A percentile compares a stretch with the other conserved stretches of the same genome.
Evolutionary conservation across 2,113 vertebrate genomes (phyloP).

Genomic region (Corvus moneduloides): DNA sequence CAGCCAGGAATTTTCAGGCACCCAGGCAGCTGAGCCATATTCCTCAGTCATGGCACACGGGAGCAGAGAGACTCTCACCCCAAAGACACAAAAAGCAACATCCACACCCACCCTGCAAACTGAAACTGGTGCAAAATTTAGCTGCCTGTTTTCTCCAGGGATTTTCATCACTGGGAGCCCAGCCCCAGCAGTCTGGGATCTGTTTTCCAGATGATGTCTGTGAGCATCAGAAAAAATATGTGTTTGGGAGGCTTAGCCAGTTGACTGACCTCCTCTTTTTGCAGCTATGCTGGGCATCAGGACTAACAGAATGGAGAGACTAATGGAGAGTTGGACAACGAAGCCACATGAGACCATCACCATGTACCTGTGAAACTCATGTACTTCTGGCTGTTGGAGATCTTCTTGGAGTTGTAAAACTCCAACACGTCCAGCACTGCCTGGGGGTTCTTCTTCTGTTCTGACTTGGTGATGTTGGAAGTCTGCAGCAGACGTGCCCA

Average conservation of each 20-base stretch:
- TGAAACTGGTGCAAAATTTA: not conserved
- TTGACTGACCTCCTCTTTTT: not conserved
- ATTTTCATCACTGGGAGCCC: not conserved
- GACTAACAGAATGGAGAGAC: not conserved
- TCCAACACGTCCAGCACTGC: slow-evolving; percentile 93
- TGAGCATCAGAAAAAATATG: not conserved
- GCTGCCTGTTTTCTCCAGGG: not conserved
- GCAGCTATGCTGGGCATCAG: not conserved
- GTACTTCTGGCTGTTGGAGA: slow-evolving; percentile 94
- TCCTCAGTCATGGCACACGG: not conserved
- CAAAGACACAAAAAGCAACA: not conserved
- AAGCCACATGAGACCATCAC: rapidly evolving
- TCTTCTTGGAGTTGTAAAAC: slow-evolving; percentile 97
- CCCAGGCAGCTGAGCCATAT: rapidly evolving
- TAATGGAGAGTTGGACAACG: rapidly evolving
- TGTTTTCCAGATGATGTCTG: not conserved
- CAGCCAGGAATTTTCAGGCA: not conserved
- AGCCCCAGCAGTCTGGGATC: not conserved
- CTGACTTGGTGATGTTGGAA: slow-evolving; percentile 95
- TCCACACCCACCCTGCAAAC: not conserved
- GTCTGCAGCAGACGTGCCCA: slow-evolving; percentile 95
- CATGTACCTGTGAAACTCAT: slow-evolving; percentile 92
- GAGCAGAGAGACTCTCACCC: not conserved
- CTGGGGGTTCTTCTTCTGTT: slow-evolving; percentile 98
- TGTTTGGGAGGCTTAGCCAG: not conserved